These are phyloP conservation scores for Lathamus discolor DNA, from an alignment of 2,113 vertebrate genomes.

Conservation along the genomic window DNA sequence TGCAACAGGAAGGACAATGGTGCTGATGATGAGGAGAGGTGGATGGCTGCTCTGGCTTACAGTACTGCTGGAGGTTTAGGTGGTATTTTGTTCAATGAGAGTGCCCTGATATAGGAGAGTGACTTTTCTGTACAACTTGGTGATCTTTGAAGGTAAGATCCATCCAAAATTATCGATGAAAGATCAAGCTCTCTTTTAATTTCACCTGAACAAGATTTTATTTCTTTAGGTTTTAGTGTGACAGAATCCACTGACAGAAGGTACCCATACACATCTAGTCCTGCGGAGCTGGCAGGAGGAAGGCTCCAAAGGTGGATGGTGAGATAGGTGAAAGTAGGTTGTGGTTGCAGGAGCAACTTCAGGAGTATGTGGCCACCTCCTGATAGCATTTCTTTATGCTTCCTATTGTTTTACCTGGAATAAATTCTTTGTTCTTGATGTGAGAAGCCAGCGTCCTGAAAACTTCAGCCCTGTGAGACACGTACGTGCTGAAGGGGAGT, in stretches of 20 bases:
- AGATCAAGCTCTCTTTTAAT: background rate
- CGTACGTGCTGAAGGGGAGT: background rate
- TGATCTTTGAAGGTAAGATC: background rate
- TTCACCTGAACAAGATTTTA: background rate
- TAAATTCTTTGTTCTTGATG: background rate
- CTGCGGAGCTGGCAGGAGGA: background rate
- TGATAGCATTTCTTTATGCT: background rate
- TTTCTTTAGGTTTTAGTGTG: background rate
- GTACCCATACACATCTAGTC: fast-evolving
- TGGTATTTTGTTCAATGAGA: background rate
- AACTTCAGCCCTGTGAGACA: background rate
- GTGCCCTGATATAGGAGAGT: background rate
- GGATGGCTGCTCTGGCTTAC: background rate
- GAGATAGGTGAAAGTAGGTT: background rate
- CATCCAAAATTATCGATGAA: background rate
- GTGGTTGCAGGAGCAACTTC: background rate
- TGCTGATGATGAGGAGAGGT: background rate
- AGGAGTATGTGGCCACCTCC: background rate
- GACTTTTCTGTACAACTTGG: background rate
- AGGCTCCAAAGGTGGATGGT: background rate
- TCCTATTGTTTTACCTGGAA: background rate
- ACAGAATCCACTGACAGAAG: background rate
- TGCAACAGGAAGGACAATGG: background rate
- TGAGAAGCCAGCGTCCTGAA: background rate
- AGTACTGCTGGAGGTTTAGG: fast-evolving